phyloP scores from a whole-genome alignment of 2,888 invertebrate species.

The Leptopilina syphax region DNA sequence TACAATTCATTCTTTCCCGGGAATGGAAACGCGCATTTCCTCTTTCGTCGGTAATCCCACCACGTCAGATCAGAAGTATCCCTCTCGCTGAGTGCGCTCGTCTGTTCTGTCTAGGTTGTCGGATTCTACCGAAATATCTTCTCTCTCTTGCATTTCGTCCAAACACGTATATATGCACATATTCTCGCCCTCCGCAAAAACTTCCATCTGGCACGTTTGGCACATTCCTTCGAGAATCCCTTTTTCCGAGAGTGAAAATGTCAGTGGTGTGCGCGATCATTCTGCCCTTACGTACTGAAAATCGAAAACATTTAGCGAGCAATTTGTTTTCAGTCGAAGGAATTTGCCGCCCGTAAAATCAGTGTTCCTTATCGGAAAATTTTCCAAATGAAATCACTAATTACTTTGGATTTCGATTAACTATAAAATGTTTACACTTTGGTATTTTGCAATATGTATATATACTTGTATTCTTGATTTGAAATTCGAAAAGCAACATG shows the following conservation, averaged over 20 bases:
- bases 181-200: constrained; percentile 38
- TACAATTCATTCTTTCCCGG: constrained; percentile 58
- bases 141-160: constrained; percentile 32
- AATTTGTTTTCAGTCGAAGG: constrained; percentile 60
- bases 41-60: constrained; percentile 66
- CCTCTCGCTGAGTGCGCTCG: constrained; percentile 67
- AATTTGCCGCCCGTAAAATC: constrained; percentile 42
- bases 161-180: constrained; percentile 35
- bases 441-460: too few species aligned
- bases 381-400: constrained; percentile 2
- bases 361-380: not conserved
- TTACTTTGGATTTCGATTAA: not conserved
- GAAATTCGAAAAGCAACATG: too few species aligned
- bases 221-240: constrained; percentile 47
- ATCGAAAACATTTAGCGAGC: constrained; percentile 58
- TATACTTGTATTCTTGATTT: too few species aligned
- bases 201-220: constrained; percentile 49
- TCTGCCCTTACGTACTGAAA: constrained; percentile 50
- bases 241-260: constrained; percentile 40
- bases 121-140: constrained; percentile 53
- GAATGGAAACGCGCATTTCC: constrained; percentile 65
- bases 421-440: too few species aligned
- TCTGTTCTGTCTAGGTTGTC: constrained; percentile 62
- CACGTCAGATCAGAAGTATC: constrained; percentile 66
- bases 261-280: constrained; percentile 41